phyloP scores from a whole-genome alignment of 2,113 vertebrate genomes.

The Redunca redunca region DNA sequence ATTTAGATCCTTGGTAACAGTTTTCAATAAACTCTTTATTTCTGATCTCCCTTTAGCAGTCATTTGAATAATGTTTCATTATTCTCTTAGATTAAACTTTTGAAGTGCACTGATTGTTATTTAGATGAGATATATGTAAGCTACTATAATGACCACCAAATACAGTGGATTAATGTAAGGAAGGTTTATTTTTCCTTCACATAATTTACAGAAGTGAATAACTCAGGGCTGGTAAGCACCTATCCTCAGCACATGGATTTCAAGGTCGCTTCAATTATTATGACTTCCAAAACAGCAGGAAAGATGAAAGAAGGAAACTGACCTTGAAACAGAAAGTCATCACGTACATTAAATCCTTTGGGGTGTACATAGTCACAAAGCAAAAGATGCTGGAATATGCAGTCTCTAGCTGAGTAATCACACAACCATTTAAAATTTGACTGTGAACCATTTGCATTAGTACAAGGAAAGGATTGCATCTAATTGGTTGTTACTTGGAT shows the following conservation, averaged over 20 bases:
- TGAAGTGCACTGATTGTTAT: not conserved
- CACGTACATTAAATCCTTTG: not conserved
- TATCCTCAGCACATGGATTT: not conserved
- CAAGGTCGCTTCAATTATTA: not conserved
- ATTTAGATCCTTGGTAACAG: not conserved
- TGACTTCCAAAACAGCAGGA: not conserved
- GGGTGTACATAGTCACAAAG: not conserved
- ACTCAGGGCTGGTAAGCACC: not conserved
- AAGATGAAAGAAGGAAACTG: not conserved
- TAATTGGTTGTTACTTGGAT: not conserved
- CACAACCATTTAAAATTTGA: not conserved
- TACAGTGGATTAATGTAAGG: not conserved
- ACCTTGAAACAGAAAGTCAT: not conserved
- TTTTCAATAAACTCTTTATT: not conserved
- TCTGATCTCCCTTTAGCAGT: not conserved
- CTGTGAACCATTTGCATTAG: not conserved
- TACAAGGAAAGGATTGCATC: not conserved
- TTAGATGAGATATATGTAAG: not conserved
- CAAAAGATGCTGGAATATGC: not conserved
- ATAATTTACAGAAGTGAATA: not conserved
- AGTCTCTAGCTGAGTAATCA: not conserved
- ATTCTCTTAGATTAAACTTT: not conserved
- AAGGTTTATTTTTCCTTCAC: not conserved
- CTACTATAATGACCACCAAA: not conserved
- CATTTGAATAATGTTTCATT: not conserved